Evolutionary conservation across 2,888 invertebrate species (phyloP), one percentile per base, ranked within the genome.

Genomic region (Nomada hirtipes): DNA sequence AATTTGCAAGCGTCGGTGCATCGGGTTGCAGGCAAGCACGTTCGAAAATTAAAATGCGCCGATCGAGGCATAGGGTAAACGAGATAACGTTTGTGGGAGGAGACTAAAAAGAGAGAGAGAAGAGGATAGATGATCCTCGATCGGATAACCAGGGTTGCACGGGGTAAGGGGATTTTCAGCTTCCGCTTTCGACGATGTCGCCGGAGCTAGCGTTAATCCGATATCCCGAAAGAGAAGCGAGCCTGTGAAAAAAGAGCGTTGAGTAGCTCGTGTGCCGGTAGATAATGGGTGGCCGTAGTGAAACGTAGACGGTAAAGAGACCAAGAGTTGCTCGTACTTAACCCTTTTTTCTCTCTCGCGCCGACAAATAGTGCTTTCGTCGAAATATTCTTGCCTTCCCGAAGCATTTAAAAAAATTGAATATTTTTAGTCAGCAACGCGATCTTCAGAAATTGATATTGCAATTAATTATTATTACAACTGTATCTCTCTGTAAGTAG

Each of bases 161-260:
- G 65, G 55, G 60, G 36, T 23, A 47, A 50, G 55, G 29, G 68
- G 60, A 60, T 53, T 61, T 60, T 52, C 52, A 83, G 83, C 78
- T 83, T 83, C 83, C 83, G 75, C 74, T 83, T 65, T 79, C 83
- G 70, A 52, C 77, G 77, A 68, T 44, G 76, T 68, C 74, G 67
- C 42, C 59, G 59, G 53, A 36, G 53, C 77, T 57, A 50, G 67
- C 74, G 74, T 75, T 83, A 83, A 83, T 83, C 83, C 83, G 83
- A 83, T 83, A 83, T 83, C 83, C 60, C 83, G 83, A 76, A 83
- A 83, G 72, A 47, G 79, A 53, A 50, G 42, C 72, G 69, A 71
- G 60, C 55, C 50, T 50, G 64, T 42, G 26, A 18, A 70, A 82
- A 76, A 79, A 77, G 71, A 67, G 65, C 53, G 53, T 57, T 20